These are phyloP conservation scores for Apostichopus californicus DNA, from an alignment of 35 echinoderm and acorn worm species.

Conservation along the genomic window DNA sequence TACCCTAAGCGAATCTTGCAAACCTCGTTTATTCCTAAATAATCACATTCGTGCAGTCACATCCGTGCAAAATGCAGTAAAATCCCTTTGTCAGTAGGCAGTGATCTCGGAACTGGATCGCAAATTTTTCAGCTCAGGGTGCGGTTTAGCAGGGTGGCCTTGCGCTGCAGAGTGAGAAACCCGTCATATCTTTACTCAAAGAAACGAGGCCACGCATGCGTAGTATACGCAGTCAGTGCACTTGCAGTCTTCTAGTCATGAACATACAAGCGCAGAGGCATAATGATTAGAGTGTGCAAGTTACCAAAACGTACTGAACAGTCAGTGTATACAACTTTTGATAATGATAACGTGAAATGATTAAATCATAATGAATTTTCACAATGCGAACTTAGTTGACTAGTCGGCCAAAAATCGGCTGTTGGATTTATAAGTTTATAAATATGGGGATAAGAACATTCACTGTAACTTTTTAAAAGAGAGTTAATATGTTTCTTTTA, in stretches of 20 bases:
- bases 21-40: constrained; percentile 53
- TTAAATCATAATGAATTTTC: too few relatives aligned
- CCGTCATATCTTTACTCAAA: constrained; percentile 50
- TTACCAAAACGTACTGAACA: not conserved
- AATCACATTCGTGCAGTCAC: constrained; percentile 53
- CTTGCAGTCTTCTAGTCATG: not conserved
- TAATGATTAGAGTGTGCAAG: not conserved
- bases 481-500: too few relatives aligned
- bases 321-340: too few relatives aligned
- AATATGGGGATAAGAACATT: too few relatives aligned
- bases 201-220: constrained; percentile 54
- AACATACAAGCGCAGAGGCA: not conserved
- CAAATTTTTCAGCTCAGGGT: constrained; percentile 59
- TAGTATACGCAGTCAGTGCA: constrained; percentile 12
- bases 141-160: constrained; percentile 57
- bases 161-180: constrained; percentile 59
- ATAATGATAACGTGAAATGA: too few relatives aligned
- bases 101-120: constrained; percentile 52
- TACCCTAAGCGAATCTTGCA: constrained; percentile 48
- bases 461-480: too few relatives aligned
- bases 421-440: too few relatives aligned
- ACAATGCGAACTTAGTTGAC: too few relatives aligned
- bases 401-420: too few relatives aligned
- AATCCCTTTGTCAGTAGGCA: constrained; percentile 48
- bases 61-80: constrained; percentile 48